phyloP scores from a whole-genome alignment of 2,797 vertebrate genomes.

The Poecilia wingei region DNA sequence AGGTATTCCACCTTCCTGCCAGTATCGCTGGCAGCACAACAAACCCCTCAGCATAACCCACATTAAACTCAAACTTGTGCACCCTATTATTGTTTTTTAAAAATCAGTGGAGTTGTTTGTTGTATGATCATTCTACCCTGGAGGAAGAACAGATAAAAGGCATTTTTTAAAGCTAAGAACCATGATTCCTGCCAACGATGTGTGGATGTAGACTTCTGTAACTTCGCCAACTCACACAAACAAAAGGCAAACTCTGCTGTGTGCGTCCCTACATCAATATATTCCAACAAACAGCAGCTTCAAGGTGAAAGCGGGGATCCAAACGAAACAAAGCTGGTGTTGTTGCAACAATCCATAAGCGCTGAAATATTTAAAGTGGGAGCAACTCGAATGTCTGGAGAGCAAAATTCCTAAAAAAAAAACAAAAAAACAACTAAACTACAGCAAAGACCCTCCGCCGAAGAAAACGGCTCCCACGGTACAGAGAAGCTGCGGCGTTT shows the following conservation, averaged over 20 bases:
- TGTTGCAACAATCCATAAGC: conserved; percentile 61
- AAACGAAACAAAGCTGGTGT: conserved; percentile 56
- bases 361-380: conserved; percentile 29
- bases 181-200: not conserved
- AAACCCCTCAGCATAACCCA: not conserved
- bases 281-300: conserved; percentile 51
- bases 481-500: conserved; percentile 17
- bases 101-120: not conserved
- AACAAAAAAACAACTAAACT: conserved; percentile 17
- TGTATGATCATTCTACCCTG: not conserved
- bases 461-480: conserved; percentile 11
- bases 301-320: conserved; percentile 42
- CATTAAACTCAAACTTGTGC: not conserved
- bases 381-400: conserved; percentile 15
- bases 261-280: conserved; percentile 37
- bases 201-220: conserved; percentile 9
- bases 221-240: conserved; percentile 36
- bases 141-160: not conserved
- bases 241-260: conserved; percentile 33
- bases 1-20: not conserved
- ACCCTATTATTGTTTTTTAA: not conserved
- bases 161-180: not conserved
- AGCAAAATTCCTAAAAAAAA: conserved; percentile 17
- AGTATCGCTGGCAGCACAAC: not conserved
- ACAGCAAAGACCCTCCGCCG: conserved; percentile 4